Conservation (phyloP, 2,797 vertebrate species). For the Siniperca scherzeri region DNA sequence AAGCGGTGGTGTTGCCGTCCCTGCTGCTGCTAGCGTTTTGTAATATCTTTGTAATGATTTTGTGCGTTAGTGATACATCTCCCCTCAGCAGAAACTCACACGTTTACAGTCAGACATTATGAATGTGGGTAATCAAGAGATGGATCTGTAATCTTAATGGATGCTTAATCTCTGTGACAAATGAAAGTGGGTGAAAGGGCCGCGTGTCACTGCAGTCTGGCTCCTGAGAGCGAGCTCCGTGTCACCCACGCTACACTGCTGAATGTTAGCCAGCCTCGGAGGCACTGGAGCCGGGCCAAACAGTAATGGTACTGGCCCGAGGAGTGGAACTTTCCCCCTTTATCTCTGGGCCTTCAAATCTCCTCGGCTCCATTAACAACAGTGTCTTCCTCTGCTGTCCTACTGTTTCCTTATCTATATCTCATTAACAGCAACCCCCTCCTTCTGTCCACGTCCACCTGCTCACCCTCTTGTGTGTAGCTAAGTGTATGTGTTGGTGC, state of each 20-base stretch:
- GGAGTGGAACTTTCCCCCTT: slow-evolving; percentile 31
- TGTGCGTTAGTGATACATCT: background rate
- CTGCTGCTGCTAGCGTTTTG: too few relatives aligned
- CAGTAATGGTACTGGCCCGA: slow-evolving; percentile 67
- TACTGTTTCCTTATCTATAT: background rate
- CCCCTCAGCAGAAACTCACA: background rate
- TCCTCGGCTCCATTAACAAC: slow-evolving; percentile 47
- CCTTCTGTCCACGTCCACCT: background rate
- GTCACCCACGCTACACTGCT: slow-evolving; percentile 24
- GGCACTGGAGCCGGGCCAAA: slow-evolving; percentile 68
- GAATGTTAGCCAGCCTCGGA: slow-evolving; percentile 51
- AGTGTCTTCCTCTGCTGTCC: slow-evolving; percentile 1
- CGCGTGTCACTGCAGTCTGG: slow-evolving; percentile 27
- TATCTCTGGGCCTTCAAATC: slow-evolving; percentile 30
- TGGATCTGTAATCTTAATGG: slow-evolving; percentile 11
- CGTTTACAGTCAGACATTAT: background rate
- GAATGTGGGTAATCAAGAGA: slow-evolving; percentile 23
- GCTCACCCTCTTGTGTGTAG: background rate
- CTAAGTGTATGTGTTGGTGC: background rate
- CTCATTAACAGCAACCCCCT: background rate
- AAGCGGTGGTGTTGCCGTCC: too few relatives aligned
- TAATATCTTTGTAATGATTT: background rate
- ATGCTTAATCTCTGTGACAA: slow-evolving; percentile 55
- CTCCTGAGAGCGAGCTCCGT: slow-evolving; percentile 21
- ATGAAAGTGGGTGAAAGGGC: slow-evolving; percentile 52